Percentiles rank a stretch among this genome's conserved stretches.
These are phyloP conservation scores for Cepaea hortensis DNA, from an alignment of 2,888 invertebrate genomes.

Conservation along the genomic window DNA sequence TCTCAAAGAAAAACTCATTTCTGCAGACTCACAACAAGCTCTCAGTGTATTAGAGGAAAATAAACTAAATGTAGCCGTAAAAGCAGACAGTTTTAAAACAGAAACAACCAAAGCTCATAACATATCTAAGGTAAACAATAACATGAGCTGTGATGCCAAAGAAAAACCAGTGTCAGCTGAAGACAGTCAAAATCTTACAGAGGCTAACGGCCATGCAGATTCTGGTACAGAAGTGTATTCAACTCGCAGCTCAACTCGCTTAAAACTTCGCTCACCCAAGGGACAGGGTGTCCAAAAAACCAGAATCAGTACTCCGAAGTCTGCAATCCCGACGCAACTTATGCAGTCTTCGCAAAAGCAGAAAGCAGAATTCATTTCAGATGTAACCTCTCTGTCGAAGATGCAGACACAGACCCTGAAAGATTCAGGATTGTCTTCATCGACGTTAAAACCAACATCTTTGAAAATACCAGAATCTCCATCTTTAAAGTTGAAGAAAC, in stretches of 20 bases:
- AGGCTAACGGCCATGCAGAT: background rate
- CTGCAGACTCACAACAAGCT: too few relatives aligned
- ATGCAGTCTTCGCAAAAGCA: background rate
- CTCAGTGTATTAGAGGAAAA: too few relatives aligned
- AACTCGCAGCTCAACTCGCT: background rate
- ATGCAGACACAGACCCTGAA: background rate
- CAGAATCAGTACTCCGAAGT: background rate
- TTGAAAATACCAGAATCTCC: background rate
- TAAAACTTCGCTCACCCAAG: background rate
- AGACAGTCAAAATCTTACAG: background rate
- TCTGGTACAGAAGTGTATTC: background rate
- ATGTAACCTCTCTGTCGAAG: background rate
- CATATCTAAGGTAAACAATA: background rate
- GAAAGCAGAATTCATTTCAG: constrained; percentile 4
- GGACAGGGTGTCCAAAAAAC: background rate
- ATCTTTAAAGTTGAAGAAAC: background rate
- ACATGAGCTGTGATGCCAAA: background rate
- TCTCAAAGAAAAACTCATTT: too few relatives aligned
- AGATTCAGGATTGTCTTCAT: background rate
- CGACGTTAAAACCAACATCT: background rate
- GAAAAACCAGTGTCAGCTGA: background rate
- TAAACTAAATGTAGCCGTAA: background rate
- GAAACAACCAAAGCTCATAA: background rate
- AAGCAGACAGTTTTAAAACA: background rate
- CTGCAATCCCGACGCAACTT: background rate